Base-by-base conservation (phyloP, 1,140 invertebrate species). In the Trichoplusia ni region DNA sequence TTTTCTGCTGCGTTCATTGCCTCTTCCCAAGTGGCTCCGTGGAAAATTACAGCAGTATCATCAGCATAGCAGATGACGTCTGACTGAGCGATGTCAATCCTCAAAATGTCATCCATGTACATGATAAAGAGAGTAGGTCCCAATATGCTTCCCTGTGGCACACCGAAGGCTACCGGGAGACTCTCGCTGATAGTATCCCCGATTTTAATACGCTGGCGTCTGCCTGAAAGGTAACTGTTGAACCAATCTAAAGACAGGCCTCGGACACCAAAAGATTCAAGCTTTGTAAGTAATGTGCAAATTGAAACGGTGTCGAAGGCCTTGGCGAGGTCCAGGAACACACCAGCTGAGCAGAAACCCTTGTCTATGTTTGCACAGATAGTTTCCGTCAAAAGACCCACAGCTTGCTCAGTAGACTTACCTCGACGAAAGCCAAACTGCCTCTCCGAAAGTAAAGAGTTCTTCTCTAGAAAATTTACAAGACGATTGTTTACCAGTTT, bases 31-130 rank as follows among this genome's bases (percentile, higher is more conserved):
- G n/a, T 27, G 2, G 3, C 9, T 4, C 25, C 44, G 19, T 47
- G 21, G 9, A 47, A 29, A 14, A 31, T 29, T 8, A 47, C 8
- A 2, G 44, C 23, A 6, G 23, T 47, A 16, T 47, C 44, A 31
- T 47, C 44, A 8, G 44, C 44, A 14, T 47, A 47, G 13, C 44
- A 47, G 2, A 47, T 13, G 0, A 47, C 14, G 0, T 47, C 11
- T 2, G 19, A 1, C 2, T 54, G 46, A 14, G 19, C 27, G 33
- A 59, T 14, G n/a, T 42, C 21, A 7, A 51, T 29, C 38, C 14
- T 47, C 31, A 37, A 11, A 46, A 66, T 25, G 19, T 49, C 35
- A 42, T 44, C 9, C n/a, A 44, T 21, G 42, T 44, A 44, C 2
- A 25, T 21, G 6, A 44, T n/a, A n/a, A 44, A 44, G 4, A 44